Percentiles rank a stretch among this genome's conserved stretches.
Evolutionary conservation across 1,140 invertebrate species (phyloP).

Genomic region (Tenebrio molitor): DNA sequence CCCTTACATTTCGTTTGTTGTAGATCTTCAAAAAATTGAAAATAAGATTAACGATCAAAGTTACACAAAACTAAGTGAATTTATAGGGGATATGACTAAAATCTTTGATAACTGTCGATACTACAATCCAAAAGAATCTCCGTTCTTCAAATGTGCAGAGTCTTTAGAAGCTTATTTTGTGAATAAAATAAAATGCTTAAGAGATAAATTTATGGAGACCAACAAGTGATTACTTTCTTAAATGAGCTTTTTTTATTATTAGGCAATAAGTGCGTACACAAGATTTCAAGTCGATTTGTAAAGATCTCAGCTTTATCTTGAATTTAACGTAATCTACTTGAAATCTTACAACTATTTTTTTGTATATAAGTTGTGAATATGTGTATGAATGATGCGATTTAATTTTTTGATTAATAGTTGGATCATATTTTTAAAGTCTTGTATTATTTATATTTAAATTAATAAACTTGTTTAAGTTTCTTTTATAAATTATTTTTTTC

Average conservation of each 20-base stretch:
- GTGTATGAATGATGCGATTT: constrained; percentile 52
- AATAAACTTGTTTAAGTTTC: constrained; percentile 50
- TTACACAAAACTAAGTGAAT: constrained; percentile 92
- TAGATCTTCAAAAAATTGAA: constrained; percentile 95
- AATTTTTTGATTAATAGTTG: constrained; percentile 50
- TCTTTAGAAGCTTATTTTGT: constrained; percentile 96
- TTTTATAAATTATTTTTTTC: constrained; percentile 50
- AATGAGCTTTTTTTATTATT: constrained; percentile 43
- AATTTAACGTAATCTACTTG: constrained; percentile 5
- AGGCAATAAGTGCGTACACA: constrained; percentile 42
- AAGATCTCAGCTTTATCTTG: constrained; percentile 55
- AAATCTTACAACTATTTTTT: constrained; percentile 17
- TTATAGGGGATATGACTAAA: constrained; percentile 97
- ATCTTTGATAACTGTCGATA: constrained; percentile 99
- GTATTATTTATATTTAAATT: constrained; percentile 50
- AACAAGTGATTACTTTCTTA: constrained; percentile 55
- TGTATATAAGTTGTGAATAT: constrained; percentile 56
- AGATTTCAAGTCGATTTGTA: constrained; percentile 52
- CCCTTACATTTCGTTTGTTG: too few relatives aligned
- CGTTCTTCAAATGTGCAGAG: constrained; percentile 96
- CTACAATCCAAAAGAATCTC: constrained; percentile 95
- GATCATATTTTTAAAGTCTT: constrained; percentile 38
- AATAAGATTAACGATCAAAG: constrained; percentile 85
- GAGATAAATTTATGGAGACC: constrained; percentile 82
- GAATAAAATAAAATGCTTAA: constrained; percentile 88